phyloP scores from a whole-genome alignment of 2,888 invertebrate genomes.

The Myopa testacea region DNA sequence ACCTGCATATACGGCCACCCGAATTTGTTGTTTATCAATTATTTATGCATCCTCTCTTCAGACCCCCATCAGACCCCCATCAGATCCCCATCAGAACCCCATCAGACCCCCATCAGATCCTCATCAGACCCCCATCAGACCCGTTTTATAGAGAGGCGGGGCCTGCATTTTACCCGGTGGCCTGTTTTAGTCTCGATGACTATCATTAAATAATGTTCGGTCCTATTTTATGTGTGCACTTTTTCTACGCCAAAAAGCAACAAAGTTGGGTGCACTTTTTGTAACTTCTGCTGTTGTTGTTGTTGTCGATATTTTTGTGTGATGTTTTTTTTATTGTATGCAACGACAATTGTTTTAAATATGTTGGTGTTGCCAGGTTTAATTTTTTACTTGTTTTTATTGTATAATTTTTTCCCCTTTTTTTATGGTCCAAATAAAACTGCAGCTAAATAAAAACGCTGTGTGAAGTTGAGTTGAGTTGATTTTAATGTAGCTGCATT shows the following conservation, averaged over 20 bases:
- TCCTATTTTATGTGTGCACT: background rate
- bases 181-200: conserved; percentile 3
- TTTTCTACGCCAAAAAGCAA: background rate
- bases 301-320: background rate
- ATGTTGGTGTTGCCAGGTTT: background rate
- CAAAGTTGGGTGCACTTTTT: background rate
- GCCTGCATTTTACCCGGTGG: background rate
- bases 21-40: background rate
- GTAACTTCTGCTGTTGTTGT: background rate
- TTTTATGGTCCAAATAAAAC: background rate
- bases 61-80: background rate
- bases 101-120: background rate
- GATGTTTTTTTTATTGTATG: background rate
- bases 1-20: conserved; percentile 1
- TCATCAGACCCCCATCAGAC: background rate
- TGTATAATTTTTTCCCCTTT: background rate
- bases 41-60: conserved; percentile 1
- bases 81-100: too few species aligned
- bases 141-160: background rate
- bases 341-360: background rate
- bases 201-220: conserved; percentile 27
- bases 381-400: background rate
- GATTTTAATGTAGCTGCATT: too few species aligned
- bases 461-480: too few species aligned
- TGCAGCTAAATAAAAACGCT: too few species aligned